Conservation (phyloP, 1,140 invertebrate species). For the Anastatus disparis region DNA sequence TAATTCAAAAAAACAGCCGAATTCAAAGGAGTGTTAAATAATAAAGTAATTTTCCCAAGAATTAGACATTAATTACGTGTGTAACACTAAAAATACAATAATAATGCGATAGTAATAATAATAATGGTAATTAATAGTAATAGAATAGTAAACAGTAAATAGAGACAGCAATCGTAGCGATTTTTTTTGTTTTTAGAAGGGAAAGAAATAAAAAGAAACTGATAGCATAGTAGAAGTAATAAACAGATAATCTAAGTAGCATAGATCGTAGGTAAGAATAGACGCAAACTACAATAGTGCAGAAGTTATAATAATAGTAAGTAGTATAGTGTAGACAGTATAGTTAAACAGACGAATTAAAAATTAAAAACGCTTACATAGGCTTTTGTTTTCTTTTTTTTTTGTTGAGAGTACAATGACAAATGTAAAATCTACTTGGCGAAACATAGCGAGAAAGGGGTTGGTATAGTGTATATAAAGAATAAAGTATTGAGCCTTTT, state of each 20-base stretch:
- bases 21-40: constrained; percentile 32
- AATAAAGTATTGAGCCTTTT: constrained; percentile 19
- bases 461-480: constrained; percentile 20
- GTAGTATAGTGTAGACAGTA: constrained; percentile 26
- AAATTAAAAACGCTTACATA: constrained; percentile 40
- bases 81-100: constrained; percentile 38
- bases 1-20: constrained; percentile 21
- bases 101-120: constrained; percentile 39
- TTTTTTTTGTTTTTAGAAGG: constrained; percentile 31
- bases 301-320: constrained; percentile 28
- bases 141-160: constrained; percentile 35
- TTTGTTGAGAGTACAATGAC: constrained; percentile 39
- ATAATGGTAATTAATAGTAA: constrained; percentile 38
- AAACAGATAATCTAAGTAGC: constrained; percentile 36
- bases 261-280: constrained; percentile 35
- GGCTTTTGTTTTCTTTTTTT: too few species aligned
- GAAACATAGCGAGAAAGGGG: constrained; percentile 38
- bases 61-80: constrained; percentile 34
- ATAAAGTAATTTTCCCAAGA: constrained; percentile 33
- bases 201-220: constrained; percentile 34
- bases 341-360: constrained; percentile 36
- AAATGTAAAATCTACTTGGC: constrained; percentile 43
- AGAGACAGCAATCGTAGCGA: constrained; percentile 38
- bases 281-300: constrained; percentile 32
- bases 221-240: constrained; percentile 45